Conservation (phyloP, 1,140 invertebrate species). For the Lethrus apterus region DNA sequence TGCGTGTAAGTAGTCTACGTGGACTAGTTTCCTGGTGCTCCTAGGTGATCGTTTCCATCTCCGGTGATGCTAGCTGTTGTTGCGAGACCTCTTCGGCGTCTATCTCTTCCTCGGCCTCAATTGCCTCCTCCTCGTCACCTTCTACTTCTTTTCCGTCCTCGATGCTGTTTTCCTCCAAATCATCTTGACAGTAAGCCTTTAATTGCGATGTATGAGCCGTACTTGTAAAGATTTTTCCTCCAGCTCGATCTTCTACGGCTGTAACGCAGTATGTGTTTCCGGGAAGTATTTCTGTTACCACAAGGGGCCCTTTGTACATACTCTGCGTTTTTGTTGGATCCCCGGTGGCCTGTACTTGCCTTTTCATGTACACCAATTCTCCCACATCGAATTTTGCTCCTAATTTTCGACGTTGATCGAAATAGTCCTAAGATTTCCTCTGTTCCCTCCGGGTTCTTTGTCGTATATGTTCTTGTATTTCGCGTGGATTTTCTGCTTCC, state of each 20-base stretch:
- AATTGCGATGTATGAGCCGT: background rate
- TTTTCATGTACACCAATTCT: slow-evolving; percentile 1
- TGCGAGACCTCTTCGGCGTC: no score
- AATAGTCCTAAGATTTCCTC: background rate
- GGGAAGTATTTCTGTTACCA: slow-evolving; percentile 1
- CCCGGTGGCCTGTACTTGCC: background rate
- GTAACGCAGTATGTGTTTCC: slow-evolving; percentile 1
- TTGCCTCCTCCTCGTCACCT: background rate
- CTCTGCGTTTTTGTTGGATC: slow-evolving; percentile 1
- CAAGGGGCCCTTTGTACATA: background rate
- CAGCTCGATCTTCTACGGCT: background rate
- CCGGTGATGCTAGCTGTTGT: no score
- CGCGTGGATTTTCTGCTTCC: no score
- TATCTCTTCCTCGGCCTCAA: background rate
- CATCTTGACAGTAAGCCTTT: background rate
- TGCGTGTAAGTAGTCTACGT: no score
- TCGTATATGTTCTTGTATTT: no score
- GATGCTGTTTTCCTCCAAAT: background rate
- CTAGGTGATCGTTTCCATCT: no score
- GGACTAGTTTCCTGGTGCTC: no score
- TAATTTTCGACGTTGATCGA: background rate
- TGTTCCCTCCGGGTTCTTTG: no score
- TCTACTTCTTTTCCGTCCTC: background rate
- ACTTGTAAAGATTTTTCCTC: background rate
- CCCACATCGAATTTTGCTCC: slow-evolving; percentile 4